phyloP scores from a whole-genome alignment of 2,888 invertebrate species.

The Hyposoter didymator region DNA sequence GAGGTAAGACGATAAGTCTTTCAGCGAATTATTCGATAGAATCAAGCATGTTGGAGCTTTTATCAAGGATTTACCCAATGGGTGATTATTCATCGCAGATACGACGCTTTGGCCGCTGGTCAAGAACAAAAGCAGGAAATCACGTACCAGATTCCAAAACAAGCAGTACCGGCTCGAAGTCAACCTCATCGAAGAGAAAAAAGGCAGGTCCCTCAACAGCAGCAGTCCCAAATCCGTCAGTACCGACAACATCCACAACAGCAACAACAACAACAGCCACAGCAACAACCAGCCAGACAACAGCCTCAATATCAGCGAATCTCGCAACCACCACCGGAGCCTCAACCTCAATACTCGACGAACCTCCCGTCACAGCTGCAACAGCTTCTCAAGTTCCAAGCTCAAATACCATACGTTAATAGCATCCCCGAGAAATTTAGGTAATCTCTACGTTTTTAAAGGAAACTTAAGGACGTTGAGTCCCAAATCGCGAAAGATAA shows the following conservation, averaged over 20 bases:
- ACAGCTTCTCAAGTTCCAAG: constrained; percentile 78
- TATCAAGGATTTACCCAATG: constrained; percentile 34
- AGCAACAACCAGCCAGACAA: constrained; percentile 70
- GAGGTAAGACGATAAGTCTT: constrained; percentile 59
- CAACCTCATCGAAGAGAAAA: constrained; percentile 61
- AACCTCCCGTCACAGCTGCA: constrained; percentile 78
- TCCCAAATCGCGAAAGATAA: too few relatives aligned
- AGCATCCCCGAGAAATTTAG: constrained; percentile 80
- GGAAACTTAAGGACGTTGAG: neutral
- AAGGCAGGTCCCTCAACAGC: constrained; percentile 58
- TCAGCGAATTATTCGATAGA: neutral
- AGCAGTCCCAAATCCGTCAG: constrained; percentile 63
- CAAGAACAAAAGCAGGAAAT: constrained; percentile 69
- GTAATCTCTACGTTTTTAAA: constrained; percentile 63
- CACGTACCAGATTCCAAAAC: constrained; percentile 67
- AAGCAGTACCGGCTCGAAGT: constrained; percentile 47
- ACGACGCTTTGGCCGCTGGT: constrained; percentile 71
- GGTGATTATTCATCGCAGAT: constrained; percentile 68
- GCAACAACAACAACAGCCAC: constrained; percentile 68
- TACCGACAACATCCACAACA: constrained; percentile 57
- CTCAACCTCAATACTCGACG: constrained; percentile 77
- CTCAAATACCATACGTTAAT: constrained; percentile 80
- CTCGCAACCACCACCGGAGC: constrained; percentile 74
- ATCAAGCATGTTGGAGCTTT: neutral
- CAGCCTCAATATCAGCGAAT: constrained; percentile 76